A percentile compares a stretch with the other conserved stretches of the same genome.
Conservation (phyloP, 1,140 invertebrate species). For the Pseudomyrmex gracilis region DNA sequence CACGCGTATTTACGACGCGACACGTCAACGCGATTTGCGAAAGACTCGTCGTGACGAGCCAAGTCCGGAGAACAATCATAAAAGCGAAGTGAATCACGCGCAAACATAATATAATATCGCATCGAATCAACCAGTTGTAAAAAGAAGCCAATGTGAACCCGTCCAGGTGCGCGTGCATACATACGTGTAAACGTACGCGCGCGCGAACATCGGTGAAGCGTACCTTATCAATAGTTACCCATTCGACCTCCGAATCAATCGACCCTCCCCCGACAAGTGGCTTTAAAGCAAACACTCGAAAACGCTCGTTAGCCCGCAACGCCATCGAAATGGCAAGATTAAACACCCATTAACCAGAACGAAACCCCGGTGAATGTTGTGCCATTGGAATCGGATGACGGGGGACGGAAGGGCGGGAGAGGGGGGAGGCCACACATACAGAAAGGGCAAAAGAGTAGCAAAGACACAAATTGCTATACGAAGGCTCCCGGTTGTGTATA, state of each 20-base stretch:
- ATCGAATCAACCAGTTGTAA: conserved; percentile 62
- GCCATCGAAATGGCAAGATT: conserved; percentile 53
- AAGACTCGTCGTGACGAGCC: neutral
- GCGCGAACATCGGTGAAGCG: conserved; percentile 43
- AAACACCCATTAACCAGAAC: conserved; percentile 31
- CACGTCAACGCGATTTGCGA: neutral
- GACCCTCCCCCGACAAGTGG: conserved; percentile 11
- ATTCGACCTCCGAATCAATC: conserved; percentile 69
- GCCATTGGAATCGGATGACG: too few species aligned
- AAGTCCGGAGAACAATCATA: neutral
- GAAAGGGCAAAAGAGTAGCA: conserved; percentile 9
- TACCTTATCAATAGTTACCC: conserved; percentile 70
- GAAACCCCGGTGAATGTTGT: neutral
- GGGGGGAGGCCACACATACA: neutral
- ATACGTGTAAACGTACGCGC: conserved; percentile 9
- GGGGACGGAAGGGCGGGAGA: neutral
- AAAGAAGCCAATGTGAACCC: conserved; percentile 74
- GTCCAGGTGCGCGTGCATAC: conserved; percentile 67
- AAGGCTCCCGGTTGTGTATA: conserved; percentile 22
- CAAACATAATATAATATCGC: conserved; percentile 75
- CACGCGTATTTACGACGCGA: too few species aligned
- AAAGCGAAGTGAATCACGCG: conserved; percentile 49
- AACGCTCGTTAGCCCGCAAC: conserved; percentile 57
- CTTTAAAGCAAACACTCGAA: conserved; percentile 58
- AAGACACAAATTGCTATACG: conserved; percentile 9